Conservation (phyloP, 1,140 invertebrate species). For the Aphelenchoides besseyi region DNA sequence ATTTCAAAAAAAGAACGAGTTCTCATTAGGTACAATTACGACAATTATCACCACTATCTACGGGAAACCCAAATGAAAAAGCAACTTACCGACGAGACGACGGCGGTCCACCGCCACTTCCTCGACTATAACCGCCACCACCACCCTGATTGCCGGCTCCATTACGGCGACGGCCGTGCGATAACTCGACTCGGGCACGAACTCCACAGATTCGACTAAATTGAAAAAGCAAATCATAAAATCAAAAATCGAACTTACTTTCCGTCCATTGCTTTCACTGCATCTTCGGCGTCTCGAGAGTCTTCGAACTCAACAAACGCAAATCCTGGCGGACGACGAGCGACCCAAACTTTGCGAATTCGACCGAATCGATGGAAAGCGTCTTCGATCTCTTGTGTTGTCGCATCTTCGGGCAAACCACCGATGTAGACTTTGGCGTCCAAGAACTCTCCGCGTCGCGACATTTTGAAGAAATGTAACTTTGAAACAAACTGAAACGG, state of each 20-base stretch:
- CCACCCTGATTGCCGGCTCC: conserved; percentile 38
- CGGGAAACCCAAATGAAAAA: neutral
- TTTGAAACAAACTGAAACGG: too few relatives aligned
- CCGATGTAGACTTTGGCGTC: conserved; percentile 96
- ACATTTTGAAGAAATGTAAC: conserved; percentile 10
- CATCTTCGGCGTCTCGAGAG: conserved; percentile 86
- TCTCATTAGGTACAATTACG: too few relatives aligned
- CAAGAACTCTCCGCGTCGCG: conserved; percentile 47
- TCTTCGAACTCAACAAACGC: conserved; percentile 95
- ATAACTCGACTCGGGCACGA: conserved; percentile 57
- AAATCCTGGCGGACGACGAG: conserved; percentile 86
- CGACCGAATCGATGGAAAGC: conserved; percentile 90
- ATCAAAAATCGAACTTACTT: conserved; percentile 44
- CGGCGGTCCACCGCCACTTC: neutral
- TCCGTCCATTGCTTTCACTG: conserved; percentile 86
- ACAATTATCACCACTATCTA: neutral
- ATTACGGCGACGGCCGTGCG: conserved; percentile 47
- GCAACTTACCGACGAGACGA: neutral
- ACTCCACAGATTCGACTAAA: conserved; percentile 62
- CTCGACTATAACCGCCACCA: conserved; percentile 28
- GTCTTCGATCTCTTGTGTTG: conserved; percentile 71
- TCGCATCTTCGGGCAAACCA: conserved; percentile 70
- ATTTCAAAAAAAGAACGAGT: too few relatives aligned
- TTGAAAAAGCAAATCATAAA: conserved; percentile 1
- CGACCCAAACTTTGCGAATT: conserved; percentile 88